Evolutionary conservation across 2,113 vertebrate genomes (phyloP).

Genomic region (Malurus melanocephalus): DNA sequence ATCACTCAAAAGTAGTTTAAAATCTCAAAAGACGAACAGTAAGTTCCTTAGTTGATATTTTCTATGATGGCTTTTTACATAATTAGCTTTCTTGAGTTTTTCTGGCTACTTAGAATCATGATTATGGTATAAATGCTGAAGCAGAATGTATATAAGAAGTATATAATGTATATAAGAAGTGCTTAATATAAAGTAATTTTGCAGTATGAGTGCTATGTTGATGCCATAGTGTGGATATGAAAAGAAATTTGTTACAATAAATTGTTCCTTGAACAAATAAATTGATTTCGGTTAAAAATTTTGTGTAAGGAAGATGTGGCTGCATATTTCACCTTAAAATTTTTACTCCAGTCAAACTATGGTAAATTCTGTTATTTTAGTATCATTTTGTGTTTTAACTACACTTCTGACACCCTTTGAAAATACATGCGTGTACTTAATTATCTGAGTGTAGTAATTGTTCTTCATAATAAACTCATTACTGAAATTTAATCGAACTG

Average conservation of each 20-base stretch:
- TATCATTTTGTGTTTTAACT: neutral
- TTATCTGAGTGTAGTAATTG: neutral
- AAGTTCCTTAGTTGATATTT: neutral
- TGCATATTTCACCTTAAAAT: neutral
- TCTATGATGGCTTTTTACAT: neutral
- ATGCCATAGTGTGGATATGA: neutral
- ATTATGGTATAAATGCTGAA: neutral
- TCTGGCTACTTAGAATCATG: neutral
- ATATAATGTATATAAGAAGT: neutral
- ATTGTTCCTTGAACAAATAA: neutral
- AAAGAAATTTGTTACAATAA: neutral
- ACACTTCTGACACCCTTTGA: neutral
- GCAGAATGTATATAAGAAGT: neutral
- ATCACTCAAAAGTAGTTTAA: neutral
- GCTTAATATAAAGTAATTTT: neutral
- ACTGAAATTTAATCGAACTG: neutral
- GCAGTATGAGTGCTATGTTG: neutral
- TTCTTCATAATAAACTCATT: neutral
- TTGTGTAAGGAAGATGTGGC: neutral
- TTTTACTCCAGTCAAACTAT: neutral
- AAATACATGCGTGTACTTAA: neutral
- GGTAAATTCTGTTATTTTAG: neutral
- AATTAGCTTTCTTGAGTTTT: neutral
- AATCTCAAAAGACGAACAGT: neutral
- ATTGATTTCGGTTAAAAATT: neutral